These are phyloP conservation scores for Carollia perspicillata DNA, from an alignment of 2,113 vertebrate genomes.

Conservation along the genomic window DNA sequence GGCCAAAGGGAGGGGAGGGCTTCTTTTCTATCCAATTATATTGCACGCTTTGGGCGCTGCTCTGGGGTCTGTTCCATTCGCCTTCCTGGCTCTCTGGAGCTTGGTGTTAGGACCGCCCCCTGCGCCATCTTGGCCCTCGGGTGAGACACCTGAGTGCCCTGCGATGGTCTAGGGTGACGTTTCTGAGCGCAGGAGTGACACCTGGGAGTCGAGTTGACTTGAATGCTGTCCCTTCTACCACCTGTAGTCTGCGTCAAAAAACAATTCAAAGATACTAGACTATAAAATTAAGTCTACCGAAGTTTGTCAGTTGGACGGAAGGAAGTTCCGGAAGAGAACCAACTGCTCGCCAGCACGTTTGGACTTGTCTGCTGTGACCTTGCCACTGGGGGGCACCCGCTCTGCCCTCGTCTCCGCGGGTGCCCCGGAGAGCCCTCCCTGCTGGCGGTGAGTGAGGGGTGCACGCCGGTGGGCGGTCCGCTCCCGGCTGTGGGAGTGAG, in stretches of 20 bases:
- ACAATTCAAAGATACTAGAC: not conserved
- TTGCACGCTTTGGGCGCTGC: too few species aligned
- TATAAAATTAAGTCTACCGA: not conserved
- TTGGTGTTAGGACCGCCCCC: not conserved
- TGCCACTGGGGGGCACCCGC: not conserved
- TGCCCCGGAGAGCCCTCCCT: not conserved
- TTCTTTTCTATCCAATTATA: too few species aligned
- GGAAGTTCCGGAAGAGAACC: not conserved
- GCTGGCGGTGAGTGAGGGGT: not conserved
- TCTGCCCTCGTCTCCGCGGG: not conserved
- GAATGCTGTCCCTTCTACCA: not conserved
- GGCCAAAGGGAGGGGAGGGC: too few species aligned
- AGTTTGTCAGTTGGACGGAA: not conserved
- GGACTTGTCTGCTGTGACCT: not conserved
- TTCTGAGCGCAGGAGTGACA: not conserved
- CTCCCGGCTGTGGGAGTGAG: not conserved
- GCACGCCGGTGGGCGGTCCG: not conserved
- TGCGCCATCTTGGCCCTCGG: not conserved
- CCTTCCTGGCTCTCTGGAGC: accelerated
- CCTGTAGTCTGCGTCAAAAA: not conserved
- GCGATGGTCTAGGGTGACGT: too few species aligned
- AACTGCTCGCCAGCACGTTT: accelerated
- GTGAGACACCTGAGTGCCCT: not conserved
- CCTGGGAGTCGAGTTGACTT: not conserved
- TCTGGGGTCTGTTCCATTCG: not conserved